Base-by-base conservation (phyloP, 2,888 invertebrate genomes). In the Zelleria hepariella region DNA sequence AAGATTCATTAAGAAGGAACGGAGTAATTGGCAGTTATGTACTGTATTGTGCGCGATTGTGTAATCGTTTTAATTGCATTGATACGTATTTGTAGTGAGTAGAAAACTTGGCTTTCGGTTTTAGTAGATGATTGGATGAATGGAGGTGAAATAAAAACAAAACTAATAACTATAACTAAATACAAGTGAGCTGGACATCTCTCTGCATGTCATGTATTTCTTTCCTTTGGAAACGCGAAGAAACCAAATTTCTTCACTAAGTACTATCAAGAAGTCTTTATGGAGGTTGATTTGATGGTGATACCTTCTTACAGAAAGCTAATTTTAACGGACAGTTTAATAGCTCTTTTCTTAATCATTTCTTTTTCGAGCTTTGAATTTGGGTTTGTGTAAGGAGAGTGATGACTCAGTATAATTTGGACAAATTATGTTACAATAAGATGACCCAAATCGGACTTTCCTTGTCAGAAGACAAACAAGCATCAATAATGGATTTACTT, bases 41-140 rank as follows among this genome's bases (percentile, higher is more conserved):
- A 24, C 15, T 53, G 53, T 26, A 18, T 71, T 65, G 65, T 66
- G 61, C 68, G 66, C 18, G 66, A 73, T 81, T 81, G 77, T 75
- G 80, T 74, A 82, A 82, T 66, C 63, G 10, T 15, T 65, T 67
- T 77, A 77, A 80, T 79, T 74, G 72, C 69, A 67, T 62, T 58
- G 57, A 65, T 48, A 25, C 51, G 51, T 51, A 42, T 42, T 42
- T 15, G 32, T 42, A 5, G 32, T 15, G 32, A 15, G 32, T 42
- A 15, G n/a, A n/a, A n/a, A n/a, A n/a, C n/a, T n/a, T n/a, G n/a
- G 20, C 7, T 53, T 25, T 26, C n/a, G 8, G 25, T 7, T 2
- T 15, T 54, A 54, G 54, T 21, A 10, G 7, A 32, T 10, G 2
- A 32, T 7, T 7, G 10, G 32, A 42, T 42, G 32, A 42, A 42